These are phyloP conservation scores for Melanostoma mellinum DNA, from an alignment of 2,888 invertebrate genomes.

Conservation along the genomic window DNA sequence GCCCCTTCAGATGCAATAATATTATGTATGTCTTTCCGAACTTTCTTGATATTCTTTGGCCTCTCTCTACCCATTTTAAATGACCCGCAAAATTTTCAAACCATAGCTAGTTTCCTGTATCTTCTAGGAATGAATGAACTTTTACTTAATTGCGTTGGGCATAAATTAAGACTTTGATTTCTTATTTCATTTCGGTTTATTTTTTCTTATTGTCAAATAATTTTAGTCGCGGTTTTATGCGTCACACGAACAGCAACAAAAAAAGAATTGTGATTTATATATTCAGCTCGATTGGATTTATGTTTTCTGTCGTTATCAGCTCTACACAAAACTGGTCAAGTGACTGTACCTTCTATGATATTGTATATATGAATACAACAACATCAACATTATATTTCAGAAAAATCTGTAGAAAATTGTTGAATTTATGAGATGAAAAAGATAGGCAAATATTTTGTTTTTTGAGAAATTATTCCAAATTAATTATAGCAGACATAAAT, in stretches of 20 bases:
- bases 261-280: conserved; percentile 50
- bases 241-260: conserved; percentile 1
- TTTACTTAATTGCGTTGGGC: not conserved
- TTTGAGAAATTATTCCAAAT: conserved; percentile 49
- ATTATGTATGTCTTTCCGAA: conserved; percentile 16
- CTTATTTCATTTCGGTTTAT: not conserved
- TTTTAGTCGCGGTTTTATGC: conserved; percentile 22
- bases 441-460: conserved; percentile 36
- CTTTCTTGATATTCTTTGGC: not conserved
- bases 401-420: conserved; percentile 34
- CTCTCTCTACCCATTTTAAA: not conserved
- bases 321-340: conserved; percentile 18
- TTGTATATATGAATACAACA: not conserved
- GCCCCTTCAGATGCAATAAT: conserved; percentile 39
- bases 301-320: conserved; percentile 52
- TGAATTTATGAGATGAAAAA: conserved; percentile 49
- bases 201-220: not conserved
- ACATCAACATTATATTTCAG: not conserved
- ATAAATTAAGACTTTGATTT: conserved; percentile 3
- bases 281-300: conserved; percentile 49
- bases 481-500: conserved; percentile 61
- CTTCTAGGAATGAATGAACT: not conserved
- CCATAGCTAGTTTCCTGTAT: not conserved
- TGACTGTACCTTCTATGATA: conserved; percentile 1
- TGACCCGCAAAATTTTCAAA: conserved; percentile 33